Conservation (phyloP, 1,140 invertebrate species). For the Brachionus paranguensis region DNA sequence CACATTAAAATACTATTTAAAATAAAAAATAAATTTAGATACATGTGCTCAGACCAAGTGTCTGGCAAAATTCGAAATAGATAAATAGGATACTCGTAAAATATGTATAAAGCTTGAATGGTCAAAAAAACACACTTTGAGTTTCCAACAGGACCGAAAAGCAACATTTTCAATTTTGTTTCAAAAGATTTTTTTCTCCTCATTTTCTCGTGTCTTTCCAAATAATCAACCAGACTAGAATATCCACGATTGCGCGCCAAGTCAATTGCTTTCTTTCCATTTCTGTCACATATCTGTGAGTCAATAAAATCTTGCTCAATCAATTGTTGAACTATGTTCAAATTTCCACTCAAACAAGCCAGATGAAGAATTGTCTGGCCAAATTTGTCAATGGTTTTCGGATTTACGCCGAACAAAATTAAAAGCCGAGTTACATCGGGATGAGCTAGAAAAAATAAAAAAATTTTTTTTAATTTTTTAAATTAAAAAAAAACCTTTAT, state of each 20-base stretch:
- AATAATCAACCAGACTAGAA: constrained; percentile 70
- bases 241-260: constrained; percentile 78
- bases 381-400: constrained; percentile 82
- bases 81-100: constrained; percentile 62
- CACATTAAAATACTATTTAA: constrained; percentile 84
- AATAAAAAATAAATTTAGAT: constrained; percentile 79
- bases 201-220: constrained; percentile 72
- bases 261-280: constrained; percentile 80
- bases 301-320: constrained; percentile 78
- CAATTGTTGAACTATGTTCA: constrained; percentile 62
- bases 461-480: too few relatives aligned
- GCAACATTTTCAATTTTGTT: constrained; percentile 58
- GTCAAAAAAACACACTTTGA: constrained; percentile 79
- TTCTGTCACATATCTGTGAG: constrained; percentile 76
- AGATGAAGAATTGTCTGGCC: constrained; percentile 85
- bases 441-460: constrained; percentile 63
- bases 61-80: constrained; percentile 68
- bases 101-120: constrained; percentile 76
- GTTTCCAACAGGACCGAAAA: constrained; percentile 80
- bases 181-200: constrained; percentile 59
- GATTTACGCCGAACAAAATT: constrained; percentile 80
- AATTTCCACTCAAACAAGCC: constrained; percentile 83
- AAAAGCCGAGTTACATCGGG: constrained; percentile 75
- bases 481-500: constrained; percentile 63
- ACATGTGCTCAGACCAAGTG: constrained; percentile 77